Evolutionary conservation across 2,113 vertebrate species (phyloP), one percentile per base, ranked within the genome.

Genomic region (Aptenodytes forsteri): DNA sequence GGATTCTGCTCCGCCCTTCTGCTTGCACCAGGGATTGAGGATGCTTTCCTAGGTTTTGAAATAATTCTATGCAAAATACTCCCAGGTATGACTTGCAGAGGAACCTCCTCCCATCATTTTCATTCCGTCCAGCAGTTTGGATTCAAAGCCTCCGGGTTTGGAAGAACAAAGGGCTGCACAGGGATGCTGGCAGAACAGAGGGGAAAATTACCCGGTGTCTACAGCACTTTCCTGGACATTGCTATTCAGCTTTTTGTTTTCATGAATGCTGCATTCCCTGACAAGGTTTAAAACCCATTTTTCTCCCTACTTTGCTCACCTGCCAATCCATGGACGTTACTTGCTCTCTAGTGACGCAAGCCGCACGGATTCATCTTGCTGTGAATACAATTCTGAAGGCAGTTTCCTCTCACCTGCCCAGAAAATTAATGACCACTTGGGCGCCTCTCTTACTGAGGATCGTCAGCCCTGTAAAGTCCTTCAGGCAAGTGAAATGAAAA

Each of bases 241-340:
- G 73, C 16, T 7, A 40, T 73, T 83, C 61, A 91, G 83, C 30
- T 29, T 40, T 89, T 61, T 69, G 66, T 85, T 88, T 83, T 52
- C 62, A 42, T 1, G 16, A 91, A 38, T 1, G 5, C 54, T 34
- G 78, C 87, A 67, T 77, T 94, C 71, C 62, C 89, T 47, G 79
- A 90, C 66, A 62, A 94, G 84, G 84, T 90, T 96, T 83, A 62
- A 95, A 97, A 58, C 23, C 67, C 64, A 80, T 95, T 96, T 91
- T 84, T 71, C 91, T 90, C 71, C 64, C 59, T 80, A 4, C 8
- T 5, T 40, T 87, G 65, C 44, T 82, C 7, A 90, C 64, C 80
- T 89, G 94, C 73, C 86, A 91, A 38, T 30, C 62, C 89, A 77
- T 14, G 5, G 87, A 58, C 29, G 0, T 80, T 65, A 18, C 34